Conservation (phyloP, 2,888 invertebrate genomes). For the Drosophila dives region DNA sequence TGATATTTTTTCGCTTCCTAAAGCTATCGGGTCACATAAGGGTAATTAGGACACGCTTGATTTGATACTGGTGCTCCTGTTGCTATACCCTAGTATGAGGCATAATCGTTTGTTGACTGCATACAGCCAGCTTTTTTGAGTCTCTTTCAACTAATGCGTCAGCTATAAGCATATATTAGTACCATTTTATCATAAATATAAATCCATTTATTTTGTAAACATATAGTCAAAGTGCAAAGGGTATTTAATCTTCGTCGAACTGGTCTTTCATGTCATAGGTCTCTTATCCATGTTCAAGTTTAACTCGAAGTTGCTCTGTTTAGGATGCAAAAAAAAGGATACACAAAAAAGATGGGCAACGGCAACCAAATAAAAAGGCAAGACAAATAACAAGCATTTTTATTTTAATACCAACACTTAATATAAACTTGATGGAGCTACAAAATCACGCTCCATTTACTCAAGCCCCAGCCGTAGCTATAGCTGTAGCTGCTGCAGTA, state of each 20-base stretch:
- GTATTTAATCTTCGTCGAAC: constrained; percentile 1
- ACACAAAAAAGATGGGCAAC: constrained; percentile 32
- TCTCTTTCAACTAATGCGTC: neutral
- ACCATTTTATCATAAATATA: neutral
- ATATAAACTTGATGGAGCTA: constrained; percentile 81
- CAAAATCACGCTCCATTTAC: constrained; percentile 81
- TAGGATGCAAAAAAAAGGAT: constrained; percentile 45
- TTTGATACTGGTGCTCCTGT: constrained; percentile 65
- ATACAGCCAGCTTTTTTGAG: neutral
- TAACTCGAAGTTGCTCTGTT: constrained; percentile 27
- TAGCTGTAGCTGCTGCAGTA: constrained; percentile 13
- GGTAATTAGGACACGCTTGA: constrained; percentile 75
- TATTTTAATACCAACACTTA: constrained; percentile 81
- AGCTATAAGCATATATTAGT: neutral
- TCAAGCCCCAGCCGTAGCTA: constrained; percentile 53
- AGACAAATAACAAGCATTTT: constrained; percentile 80
- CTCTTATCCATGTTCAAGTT: constrained; percentile 15
- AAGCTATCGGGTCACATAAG: constrained; percentile 31
- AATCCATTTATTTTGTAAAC: neutral
- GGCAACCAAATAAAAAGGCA: constrained; percentile 72
- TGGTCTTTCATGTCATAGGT: neutral
- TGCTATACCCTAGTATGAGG: constrained; percentile 6
- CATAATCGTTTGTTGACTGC: neutral
- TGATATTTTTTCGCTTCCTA: constrained; percentile 76
- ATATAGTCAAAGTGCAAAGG: neutral